Evolutionary conservation across 1,140 invertebrate species (phyloP).

Genomic region (Schlechtendalia chinensis): DNA sequence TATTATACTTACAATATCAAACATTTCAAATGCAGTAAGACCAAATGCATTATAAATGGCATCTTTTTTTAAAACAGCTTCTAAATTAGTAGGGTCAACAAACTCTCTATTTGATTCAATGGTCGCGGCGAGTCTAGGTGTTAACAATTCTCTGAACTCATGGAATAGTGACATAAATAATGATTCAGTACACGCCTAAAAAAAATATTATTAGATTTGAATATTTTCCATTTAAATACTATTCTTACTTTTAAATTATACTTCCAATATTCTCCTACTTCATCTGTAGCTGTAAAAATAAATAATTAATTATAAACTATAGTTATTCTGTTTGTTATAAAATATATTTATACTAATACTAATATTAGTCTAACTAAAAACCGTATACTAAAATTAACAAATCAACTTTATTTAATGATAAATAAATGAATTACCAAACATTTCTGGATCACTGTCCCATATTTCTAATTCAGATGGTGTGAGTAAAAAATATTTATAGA

Average conservation of each 20-base stretch:
- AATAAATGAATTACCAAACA: constrained; percentile 65
- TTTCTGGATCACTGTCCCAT: constrained; percentile 90
- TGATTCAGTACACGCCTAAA: constrained; percentile 81
- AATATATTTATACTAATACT: too few relatives aligned
- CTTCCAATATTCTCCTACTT: constrained; percentile 87
- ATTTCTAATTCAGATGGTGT: constrained; percentile 77
- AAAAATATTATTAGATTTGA: constrained; percentile 51
- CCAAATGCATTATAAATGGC: constrained; percentile 94
- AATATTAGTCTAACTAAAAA: background rate
- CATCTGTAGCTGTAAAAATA: constrained; percentile 67
- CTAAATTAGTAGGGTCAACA: constrained; percentile 68
- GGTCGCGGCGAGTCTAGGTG: constrained; percentile 72
- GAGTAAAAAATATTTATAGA: constrained; percentile 85
- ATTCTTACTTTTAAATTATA: constrained; percentile 77
- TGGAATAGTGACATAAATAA: constrained; percentile 82
- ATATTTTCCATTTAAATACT: too few relatives aligned
- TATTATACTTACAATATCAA: constrained; percentile 72
- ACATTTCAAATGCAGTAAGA: constrained; percentile 84
- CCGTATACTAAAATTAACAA: background rate
- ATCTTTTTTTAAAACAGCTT: constrained; percentile 81
- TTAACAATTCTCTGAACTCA: constrained; percentile 70
- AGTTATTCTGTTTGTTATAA: too few relatives aligned
- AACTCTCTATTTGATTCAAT: constrained; percentile 65
- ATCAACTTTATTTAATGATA: background rate
- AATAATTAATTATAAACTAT: too few relatives aligned